Base-by-base conservation (phyloP, 2,888 invertebrate genomes). In the Pardosa pseudoannulata region DNA sequence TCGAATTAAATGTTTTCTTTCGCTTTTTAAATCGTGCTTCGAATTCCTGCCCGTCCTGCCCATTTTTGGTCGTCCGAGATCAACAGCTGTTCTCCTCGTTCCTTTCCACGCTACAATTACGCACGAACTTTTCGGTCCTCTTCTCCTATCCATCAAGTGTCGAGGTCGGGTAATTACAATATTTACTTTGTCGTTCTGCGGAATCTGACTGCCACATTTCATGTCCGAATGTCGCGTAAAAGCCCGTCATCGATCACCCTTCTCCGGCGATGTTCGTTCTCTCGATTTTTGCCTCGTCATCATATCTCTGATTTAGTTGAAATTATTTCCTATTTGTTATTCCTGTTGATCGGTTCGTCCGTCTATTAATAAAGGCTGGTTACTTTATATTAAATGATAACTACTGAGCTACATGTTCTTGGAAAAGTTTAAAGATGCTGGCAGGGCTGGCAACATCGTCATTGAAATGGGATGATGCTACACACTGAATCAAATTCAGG, bases 121-220 rank as follows among this genome's bases (percentile, higher is more conserved):
- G 36, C 36, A 11, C 36, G 11, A 7, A 11, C 5, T 7, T 11
- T 11, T 11, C 6, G 16, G 23, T 56, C 56, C 23, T 56, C 56
- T 3, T 23, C 23, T 23, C 23, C 56, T 23, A 56, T 56, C 56
- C 56, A 56, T 56, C 56, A 56, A 56, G 16, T 46, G 56, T 23
- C 56, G 56, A 46, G 41, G 41, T 46, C 56, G 23, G n/a, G 23
- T 56, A 56, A 56, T 56, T 56, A 56, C 56, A 23, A 56, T 56
- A 56, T 56, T 56, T 56, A 56, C 56, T 56, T 23, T 56, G 56
- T 56, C 56, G 56, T 56, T 56, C 56, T 3, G 5, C 11, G 23
- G 23, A 23, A 56, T 2, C 56, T 23, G 56, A 56, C 19, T 19
- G 41, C 41, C 41, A 46, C 41, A 46, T 11, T 46, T 46, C 23